These are phyloP conservation scores for Brachypodius melanocephalos DNA, from an alignment of 2,113 vertebrate genomes.

Conservation along the genomic window DNA sequence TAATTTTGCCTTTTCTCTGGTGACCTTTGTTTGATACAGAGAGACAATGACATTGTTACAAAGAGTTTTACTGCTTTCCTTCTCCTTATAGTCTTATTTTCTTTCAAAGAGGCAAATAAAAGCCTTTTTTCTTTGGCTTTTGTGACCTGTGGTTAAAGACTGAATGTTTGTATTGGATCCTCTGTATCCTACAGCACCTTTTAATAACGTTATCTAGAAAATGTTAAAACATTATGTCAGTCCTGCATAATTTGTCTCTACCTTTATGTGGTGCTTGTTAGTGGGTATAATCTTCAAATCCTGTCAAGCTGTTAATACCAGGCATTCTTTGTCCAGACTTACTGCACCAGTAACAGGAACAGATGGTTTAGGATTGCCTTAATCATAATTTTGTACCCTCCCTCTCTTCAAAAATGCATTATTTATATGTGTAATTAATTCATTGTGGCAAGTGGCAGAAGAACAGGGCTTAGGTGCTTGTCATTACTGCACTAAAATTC, in stretches of 20 bases:
- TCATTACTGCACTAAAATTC: background rate
- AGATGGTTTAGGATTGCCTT: background rate
- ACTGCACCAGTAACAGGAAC: background rate
- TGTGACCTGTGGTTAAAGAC: background rate
- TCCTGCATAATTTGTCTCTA: background rate
- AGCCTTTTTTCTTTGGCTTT: background rate
- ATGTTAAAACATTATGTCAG: background rate
- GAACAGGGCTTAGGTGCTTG: background rate
- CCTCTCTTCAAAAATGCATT: background rate
- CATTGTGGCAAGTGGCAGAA: background rate
- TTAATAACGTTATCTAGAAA: background rate
- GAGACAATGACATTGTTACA: background rate
- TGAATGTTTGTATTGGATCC: background rate
- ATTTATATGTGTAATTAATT: background rate
- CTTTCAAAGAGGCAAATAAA: background rate
- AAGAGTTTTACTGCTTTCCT: background rate
- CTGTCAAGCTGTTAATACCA: background rate
- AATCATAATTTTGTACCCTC: background rate
- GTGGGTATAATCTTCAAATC: conserved; percentile 1
- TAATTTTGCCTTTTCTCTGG: background rate
- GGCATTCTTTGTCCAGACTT: background rate
- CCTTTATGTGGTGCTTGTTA: background rate
- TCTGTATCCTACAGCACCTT: background rate
- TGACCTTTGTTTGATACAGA: background rate
- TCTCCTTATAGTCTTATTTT: background rate